Evolutionary conservation across 2,113 vertebrate species (phyloP), one percentile per base, ranked within the genome.

Genomic region (Misgurnus anguillicaudatus): DNA sequence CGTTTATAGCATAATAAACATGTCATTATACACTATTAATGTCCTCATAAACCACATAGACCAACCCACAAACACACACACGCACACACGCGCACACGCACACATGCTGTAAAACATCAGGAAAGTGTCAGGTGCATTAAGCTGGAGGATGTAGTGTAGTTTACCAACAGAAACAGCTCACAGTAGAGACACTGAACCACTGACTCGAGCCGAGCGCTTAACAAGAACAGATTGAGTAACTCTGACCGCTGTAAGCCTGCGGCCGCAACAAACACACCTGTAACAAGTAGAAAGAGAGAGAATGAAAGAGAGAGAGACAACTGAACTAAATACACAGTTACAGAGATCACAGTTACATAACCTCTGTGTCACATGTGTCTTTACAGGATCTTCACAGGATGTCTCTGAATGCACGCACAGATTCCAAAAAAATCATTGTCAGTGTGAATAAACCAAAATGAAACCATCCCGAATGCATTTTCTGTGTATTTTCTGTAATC

Each of bases 251-350:
- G 45, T 66, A 38, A 57, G 57, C 69, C 62, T 61, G 63, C 36
- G 71, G 38, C 69, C 68, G 48, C 90, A 94, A 94, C 93, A 90
- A 91, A 91, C 92, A 95, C 94, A 95, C 95, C 94, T 96, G 95
- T 94, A 94, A 65, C 7, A 84, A 87, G 91, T 90, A 87, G 89
- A n/a, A n/a, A n/a, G n/a, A n/a, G n/a, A n/a, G n/a, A n/a, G n/a
- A n/a, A n/a, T n/a, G n/a, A n/a, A n/a, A n/a, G n/a, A n/a, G n/a
- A 90, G 85, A 93, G 91, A 94, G 92, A 94, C 94, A 94, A 94
- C 94, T 93, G 94, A 95, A 93, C 90, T 94, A 92, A 88, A 90
- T 48, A 80, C 92, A 90, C 93, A 94, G 94, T 95, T 95, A 53
- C 16, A 39, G 86, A 67, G 87, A 87, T 89, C 89, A 88, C 78